Percentiles rank a stretch among this genome's conserved stretches.
Conservation (phyloP, 1,140 invertebrate species). For the Aethina tumida region DNA sequence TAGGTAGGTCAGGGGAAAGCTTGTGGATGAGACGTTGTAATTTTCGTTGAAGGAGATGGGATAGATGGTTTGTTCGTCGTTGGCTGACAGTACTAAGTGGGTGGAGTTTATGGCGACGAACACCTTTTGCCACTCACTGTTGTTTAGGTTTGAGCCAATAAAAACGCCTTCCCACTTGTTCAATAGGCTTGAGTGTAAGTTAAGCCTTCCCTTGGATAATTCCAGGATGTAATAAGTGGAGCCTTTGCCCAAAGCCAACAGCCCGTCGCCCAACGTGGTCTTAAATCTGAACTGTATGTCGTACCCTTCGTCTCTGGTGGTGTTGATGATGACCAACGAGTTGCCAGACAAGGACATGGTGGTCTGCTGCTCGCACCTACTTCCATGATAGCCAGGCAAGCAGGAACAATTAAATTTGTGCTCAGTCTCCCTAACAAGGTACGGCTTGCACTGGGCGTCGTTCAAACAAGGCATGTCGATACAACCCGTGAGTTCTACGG, state of each 20-base stretch:
- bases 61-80: constrained; percentile 82
- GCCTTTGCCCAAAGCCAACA: constrained; percentile 77
- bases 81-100: constrained; percentile 72
- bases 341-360: constrained; percentile 75
- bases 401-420: constrained; percentile 82
- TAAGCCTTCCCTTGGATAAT: constrained; percentile 67
- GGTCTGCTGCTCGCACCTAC: constrained; percentile 69
- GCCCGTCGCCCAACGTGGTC: constrained; percentile 75
- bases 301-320: constrained; percentile 72
- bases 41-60: constrained; percentile 54
- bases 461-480: constrained; percentile 63
- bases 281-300: constrained; percentile 83
- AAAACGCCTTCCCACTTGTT: constrained; percentile 86
- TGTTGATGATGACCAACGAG: constrained; percentile 69
- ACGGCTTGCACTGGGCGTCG: constrained; percentile 72
- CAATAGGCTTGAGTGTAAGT: constrained; percentile 73
- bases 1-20: constrained; percentile 70
- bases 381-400: constrained; percentile 67
- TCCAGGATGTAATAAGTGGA: constrained; percentile 74
- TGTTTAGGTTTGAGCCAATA: constrained; percentile 70
- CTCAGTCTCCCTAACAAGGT: constrained; percentile 61
- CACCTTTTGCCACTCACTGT: constrained; percentile 80
- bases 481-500: constrained; percentile 69
- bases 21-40: constrained; percentile 67
- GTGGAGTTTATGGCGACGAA: constrained; percentile 79